Evolutionary conservation across 1,140 invertebrate genomes (phyloP), one percentile per base, ranked within the genome.

Genomic region (Hylaeus volcanicus): DNA sequence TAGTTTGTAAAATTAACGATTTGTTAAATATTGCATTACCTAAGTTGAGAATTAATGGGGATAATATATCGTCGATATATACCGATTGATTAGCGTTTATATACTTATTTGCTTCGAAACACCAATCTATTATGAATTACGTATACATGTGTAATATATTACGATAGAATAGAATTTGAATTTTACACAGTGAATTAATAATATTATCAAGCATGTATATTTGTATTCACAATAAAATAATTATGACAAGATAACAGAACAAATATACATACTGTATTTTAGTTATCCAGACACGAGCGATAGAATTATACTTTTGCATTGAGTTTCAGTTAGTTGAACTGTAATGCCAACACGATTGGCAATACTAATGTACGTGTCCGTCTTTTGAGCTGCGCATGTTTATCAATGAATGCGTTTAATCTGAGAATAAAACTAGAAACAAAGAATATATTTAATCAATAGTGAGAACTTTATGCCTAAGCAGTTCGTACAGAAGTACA

Each of bases 171-270:
- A 41, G 8, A 45, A 8, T 53, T 9, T 63, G 60, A 63, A 63
- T 9, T 12, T 61, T 6, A 11, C 39, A 70, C 48, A 11, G 6
- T 8, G 12, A 37, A 9, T 8, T 12, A 12, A 9, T 12, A 12
- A 63, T 74, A 12, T 74, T 11, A 71, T 15, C 3, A n/a, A 39
- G 41, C 41, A 63, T 68, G 63, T 56, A 66, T 6, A 66, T 68
- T 58, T 41, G 1, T 63, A 63, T 63, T 37, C 60, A 63, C 60
- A 63, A 63, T 63, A 63, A 63, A 39, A 12, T 12, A 41, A 63
- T 37, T 9, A 58, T 58, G 6, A 61, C 26, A 56, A 56, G 55
- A 56, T 56, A 15, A 56, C 5, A 56, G 14, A 5, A n/a, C 55
- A 56, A 56, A 56, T 56, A 56, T 56, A n/a, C 14, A 56, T 15